Conservation (phyloP, 2,888 invertebrate genomes). For the Apodemia duryi region DNA sequence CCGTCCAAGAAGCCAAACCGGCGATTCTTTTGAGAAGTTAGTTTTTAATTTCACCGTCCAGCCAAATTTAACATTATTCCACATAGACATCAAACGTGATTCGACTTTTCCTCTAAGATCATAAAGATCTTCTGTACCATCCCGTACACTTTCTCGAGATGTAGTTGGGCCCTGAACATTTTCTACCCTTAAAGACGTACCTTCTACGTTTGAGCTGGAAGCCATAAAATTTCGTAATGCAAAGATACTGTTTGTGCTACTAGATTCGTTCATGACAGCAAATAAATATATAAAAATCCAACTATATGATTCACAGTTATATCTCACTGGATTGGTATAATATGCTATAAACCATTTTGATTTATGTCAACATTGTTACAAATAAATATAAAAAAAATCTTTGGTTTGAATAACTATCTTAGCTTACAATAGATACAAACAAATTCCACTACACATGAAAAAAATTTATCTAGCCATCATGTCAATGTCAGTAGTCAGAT, state of each 20-base stretch:
- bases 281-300: slow-evolving; percentile 17
- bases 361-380: neutral
- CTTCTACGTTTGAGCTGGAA: slow-evolving; percentile 43
- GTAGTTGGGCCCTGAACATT: slow-evolving; percentile 42
- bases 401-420: neutral
- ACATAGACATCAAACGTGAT: slow-evolving; percentile 90
- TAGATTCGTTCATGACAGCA: slow-evolving; percentile 55
- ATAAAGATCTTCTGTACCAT: slow-evolving; percentile 59
- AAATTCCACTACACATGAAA: too few species aligned
- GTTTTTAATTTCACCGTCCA: slow-evolving; percentile 90
- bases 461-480: too few species aligned
- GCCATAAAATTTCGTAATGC: slow-evolving; percentile 32
- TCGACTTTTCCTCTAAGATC: slow-evolving; percentile 89
- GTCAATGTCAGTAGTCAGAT: too few species aligned
- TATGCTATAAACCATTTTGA: neutral
- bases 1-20: slow-evolving; percentile 91
- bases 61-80: slow-evolving; percentile 95
- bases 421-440: neutral
- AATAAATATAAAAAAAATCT: neutral
- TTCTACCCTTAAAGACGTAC: slow-evolving; percentile 42
- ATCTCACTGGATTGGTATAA: neutral
- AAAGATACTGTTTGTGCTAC: slow-evolving; percentile 47
- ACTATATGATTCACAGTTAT: slow-evolving; percentile 5
- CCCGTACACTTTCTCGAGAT: slow-evolving; percentile 52
- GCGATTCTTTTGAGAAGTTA: slow-evolving; percentile 89